Percentiles rank a stretch among this genome's conserved stretches.
Conservation (phyloP, 2,797 vertebrate species). For the Amniataba percoides region DNA sequence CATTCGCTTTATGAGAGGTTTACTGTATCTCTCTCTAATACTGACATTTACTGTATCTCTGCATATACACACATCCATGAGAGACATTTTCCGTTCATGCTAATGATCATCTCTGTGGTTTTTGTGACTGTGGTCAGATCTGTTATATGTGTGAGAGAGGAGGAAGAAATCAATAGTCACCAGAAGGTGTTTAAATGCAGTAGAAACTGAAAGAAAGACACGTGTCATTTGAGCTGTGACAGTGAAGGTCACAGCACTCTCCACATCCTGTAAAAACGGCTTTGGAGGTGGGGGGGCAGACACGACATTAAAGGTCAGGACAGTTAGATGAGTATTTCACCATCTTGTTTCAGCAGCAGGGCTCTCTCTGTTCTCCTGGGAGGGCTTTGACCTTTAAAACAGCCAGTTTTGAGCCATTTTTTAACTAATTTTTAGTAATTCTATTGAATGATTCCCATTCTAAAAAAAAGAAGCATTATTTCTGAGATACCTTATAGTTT, state of each 20-base stretch:
- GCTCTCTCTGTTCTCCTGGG: conserved; percentile 34
- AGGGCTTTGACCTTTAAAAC: conserved; percentile 57
- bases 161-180: conserved; percentile 66
- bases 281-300: conserved; percentile 24
- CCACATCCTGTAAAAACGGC: conserved; percentile 18
- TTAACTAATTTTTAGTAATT: conserved; percentile 32
- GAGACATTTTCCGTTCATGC: conserved; percentile 2
- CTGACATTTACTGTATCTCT: no score
- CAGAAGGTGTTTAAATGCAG: conserved; percentile 51
- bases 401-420: background rate
- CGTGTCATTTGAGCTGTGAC: conserved; percentile 49
- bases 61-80: no score
- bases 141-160: conserved; percentile 14
- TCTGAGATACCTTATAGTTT: background rate
- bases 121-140: conserved; percentile 4
- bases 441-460: conserved; percentile 4
- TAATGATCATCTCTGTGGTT: conserved; percentile 52
- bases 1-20: background rate
- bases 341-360: conserved; percentile 45
- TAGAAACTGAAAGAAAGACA: conserved; percentile 38
- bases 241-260: conserved; percentile 60
- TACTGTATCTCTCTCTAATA: background rate
- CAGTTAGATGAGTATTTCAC: conserved; percentile 54
- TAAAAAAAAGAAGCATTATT: conserved; percentile 7
- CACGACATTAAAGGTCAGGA: conserved; percentile 65